Conservation (phyloP, 2,888 invertebrate genomes). For the Vannuccia rotundouncinata region DNA sequence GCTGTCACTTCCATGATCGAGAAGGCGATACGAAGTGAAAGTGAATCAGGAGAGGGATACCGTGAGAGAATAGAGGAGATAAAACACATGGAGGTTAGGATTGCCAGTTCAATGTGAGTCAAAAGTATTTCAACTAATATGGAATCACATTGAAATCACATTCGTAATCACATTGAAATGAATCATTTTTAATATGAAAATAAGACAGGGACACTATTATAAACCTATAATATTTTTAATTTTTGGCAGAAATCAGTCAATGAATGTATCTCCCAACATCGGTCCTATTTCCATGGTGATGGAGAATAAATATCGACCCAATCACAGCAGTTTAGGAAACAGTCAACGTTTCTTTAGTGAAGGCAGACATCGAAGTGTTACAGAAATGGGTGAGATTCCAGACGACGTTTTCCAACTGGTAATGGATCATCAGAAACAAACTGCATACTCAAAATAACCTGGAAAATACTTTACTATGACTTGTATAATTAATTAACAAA, state of each 20-base stretch:
- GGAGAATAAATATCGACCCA: slow-evolving; percentile 2
- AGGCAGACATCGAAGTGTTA: not conserved
- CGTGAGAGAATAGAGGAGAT: not conserved
- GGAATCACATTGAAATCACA: too few species aligned
- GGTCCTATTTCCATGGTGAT: not conserved
- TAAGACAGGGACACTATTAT: too few species aligned
- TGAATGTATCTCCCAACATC: not conserved
- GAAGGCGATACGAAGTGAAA: not conserved
- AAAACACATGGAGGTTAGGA: not conserved
- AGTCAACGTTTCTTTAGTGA: not conserved
- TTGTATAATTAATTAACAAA: too few species aligned
- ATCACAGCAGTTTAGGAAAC: not conserved
- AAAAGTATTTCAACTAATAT: too few species aligned
- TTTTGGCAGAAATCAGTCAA: not conserved
- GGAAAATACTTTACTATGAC: too few species aligned
- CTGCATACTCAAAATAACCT: not conserved
- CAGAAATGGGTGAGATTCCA: not conserved
- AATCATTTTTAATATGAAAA: too few species aligned
- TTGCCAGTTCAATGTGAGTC: not conserved
- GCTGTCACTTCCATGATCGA: not conserved
- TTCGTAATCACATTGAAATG: too few species aligned
- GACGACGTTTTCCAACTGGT: slow-evolving; percentile 8
- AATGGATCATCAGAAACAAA: slow-evolving; percentile 1
- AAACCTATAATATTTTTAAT: too few species aligned
- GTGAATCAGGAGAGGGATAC: not conserved